phyloP scores from a whole-genome alignment of 2,888 invertebrate genomes.

The Orthonychiurus folsomi region DNA sequence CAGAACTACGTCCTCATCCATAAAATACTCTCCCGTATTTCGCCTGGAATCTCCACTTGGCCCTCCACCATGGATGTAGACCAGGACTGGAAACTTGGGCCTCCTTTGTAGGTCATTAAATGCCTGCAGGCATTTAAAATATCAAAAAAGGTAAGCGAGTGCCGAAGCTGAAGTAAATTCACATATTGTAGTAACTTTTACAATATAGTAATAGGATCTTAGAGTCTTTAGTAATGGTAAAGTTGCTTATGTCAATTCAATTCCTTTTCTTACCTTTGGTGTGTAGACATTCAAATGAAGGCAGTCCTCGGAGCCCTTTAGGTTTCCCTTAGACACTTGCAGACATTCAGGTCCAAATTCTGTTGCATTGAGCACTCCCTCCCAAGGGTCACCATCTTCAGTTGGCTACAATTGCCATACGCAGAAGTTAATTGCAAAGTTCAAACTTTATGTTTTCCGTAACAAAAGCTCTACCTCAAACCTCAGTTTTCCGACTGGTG shows the following conservation, averaged over 20 bases:
- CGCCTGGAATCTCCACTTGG: not conserved
- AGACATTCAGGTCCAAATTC: not conserved
- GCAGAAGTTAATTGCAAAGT: not conserved
- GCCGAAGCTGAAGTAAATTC: too few species aligned
- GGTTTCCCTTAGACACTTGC: not conserved
- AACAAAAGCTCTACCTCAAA: too few species aligned
- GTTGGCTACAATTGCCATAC: not conserved
- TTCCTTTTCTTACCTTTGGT: slow-evolving; percentile 12
- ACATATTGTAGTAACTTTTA: too few species aligned
- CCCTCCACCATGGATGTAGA: not conserved
- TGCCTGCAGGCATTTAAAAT: too few species aligned
- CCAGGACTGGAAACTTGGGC: not conserved
- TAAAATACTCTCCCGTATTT: not conserved
- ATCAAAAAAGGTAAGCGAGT: too few species aligned
- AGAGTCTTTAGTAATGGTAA: too few species aligned
- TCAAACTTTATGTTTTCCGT: not conserved
- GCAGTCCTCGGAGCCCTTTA: slow-evolving; percentile 11
- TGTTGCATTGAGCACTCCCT: slow-evolving; percentile 4
- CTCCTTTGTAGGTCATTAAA: not conserved
- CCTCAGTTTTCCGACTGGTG: not conserved
- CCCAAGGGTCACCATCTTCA: not conserved
- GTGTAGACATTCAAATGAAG: slow-evolving; percentile 12
- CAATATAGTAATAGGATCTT: too few species aligned
- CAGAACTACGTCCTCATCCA: not conserved
- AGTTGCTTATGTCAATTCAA: too few species aligned